These are phyloP conservation scores for Pseudorhombus dupliciocellatus DNA, from an alignment of 2,113 vertebrate species.

Conservation along the genomic window DNA sequence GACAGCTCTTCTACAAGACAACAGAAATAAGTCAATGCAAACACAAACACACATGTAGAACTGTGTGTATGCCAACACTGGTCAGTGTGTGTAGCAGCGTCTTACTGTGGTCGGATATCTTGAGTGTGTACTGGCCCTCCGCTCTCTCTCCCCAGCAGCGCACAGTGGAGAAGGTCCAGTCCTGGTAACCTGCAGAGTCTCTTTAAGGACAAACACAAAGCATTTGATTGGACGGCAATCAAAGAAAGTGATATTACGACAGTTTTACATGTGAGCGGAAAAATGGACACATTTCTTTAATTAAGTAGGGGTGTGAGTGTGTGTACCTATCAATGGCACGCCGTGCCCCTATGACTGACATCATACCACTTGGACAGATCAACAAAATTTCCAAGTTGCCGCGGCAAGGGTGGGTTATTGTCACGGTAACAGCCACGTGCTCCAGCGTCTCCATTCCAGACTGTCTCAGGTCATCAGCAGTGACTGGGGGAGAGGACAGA, in stretches of 20 bases:
- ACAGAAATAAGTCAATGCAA: neutral
- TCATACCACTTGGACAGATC: conserved; percentile 92
- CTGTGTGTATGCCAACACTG: neutral
- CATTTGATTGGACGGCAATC: neutral
- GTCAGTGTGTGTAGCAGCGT: neutral
- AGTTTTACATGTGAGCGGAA: neutral
- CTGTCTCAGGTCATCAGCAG: conserved; percentile 80
- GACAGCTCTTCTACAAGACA: conserved; percentile 36
- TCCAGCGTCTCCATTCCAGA: conserved; percentile 95
- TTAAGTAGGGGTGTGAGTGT: too few species aligned
- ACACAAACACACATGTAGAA: neutral
- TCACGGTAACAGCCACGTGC: conserved; percentile 91
- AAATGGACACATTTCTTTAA: neutral
- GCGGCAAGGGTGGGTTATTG: conserved; percentile 87
- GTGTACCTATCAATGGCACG: conserved; percentile 87
- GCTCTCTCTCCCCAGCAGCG: conserved; percentile 96
- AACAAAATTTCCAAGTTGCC: conserved; percentile 89
- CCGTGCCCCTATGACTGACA: conserved; percentile 88
- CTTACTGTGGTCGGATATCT: conserved; percentile 87
- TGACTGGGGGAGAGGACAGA: conserved; percentile 78
- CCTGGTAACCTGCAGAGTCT: conserved; percentile 86
- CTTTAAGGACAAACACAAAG: conserved; percentile 61
- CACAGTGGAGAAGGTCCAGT: conserved; percentile 97
- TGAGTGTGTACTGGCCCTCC: conserved; percentile 85
- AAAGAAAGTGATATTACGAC: neutral